phyloP scores from a whole-genome alignment of 2,797 vertebrate genomes.

The Enteromius fasciolatus region DNA sequence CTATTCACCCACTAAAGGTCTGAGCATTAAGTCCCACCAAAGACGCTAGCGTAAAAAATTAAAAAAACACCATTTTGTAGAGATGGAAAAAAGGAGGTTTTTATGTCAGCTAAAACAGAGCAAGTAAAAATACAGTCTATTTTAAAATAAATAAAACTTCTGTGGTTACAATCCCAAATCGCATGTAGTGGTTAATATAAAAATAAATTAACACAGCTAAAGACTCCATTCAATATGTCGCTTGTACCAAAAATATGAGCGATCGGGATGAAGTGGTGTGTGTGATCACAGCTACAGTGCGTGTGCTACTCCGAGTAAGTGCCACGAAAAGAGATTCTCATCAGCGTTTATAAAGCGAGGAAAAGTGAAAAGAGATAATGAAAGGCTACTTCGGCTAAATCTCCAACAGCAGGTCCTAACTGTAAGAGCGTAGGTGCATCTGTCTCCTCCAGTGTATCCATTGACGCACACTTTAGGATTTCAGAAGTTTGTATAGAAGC shows the following conservation, averaged over 20 bases:
- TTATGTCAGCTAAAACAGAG: conserved; percentile 60
- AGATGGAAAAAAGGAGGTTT: conserved; percentile 53
- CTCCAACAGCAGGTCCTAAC: conserved; percentile 35
- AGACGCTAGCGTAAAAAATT: conserved; percentile 16
- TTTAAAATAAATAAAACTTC: conserved; percentile 75
- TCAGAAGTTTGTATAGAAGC: conserved; percentile 10
- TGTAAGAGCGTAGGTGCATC: conserved; percentile 37
- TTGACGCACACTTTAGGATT: conserved; percentile 25
- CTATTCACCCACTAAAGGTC: conserved; percentile 9
- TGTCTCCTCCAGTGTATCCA: conserved; percentile 23
- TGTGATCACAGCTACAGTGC: conserved; percentile 46
- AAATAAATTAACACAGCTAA: conserved; percentile 75
- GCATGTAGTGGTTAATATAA: conserved; percentile 65
- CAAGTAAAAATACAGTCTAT: conserved; percentile 62
- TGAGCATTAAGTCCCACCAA: conserved; percentile 17
- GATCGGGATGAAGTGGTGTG: conserved; percentile 48
- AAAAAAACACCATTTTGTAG: conserved; percentile 48
- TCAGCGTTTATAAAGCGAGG: conserved; percentile 3
- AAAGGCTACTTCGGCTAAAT: conserved; percentile 31
- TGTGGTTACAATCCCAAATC: conserved; percentile 75
- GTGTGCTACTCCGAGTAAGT: conserved; percentile 52
- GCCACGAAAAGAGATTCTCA: conserved; percentile 43
- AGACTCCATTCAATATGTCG: conserved; percentile 61
- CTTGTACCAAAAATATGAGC: conserved; percentile 48
- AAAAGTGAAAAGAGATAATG: neutral